Conservation (phyloP, 2,888 invertebrate species). For the Malacosoma neustria region DNA sequence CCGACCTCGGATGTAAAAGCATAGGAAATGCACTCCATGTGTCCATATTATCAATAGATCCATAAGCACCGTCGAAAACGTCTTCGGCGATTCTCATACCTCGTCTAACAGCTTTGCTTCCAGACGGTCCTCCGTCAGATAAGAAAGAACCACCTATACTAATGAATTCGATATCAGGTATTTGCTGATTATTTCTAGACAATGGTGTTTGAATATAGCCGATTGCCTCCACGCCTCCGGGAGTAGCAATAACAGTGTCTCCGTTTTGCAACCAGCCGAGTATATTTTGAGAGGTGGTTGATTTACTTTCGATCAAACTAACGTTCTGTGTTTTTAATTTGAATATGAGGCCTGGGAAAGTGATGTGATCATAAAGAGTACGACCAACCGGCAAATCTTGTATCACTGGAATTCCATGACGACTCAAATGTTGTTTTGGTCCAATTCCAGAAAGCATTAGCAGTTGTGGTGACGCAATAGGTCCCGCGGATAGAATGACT, state of each 20-base stretch:
- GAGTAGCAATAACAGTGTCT: slow-evolving; percentile 58
- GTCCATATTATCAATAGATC: slow-evolving; percentile 46
- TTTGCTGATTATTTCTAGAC: slow-evolving; percentile 55
- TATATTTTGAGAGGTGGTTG: slow-evolving; percentile 21
- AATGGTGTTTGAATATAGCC: slow-evolving; percentile 77
- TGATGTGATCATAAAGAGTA: slow-evolving; percentile 77
- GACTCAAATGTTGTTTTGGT: slow-evolving; percentile 71
- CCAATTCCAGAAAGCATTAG: slow-evolving; percentile 86
- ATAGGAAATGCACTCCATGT: slow-evolving; percentile 77
- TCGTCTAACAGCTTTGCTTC: slow-evolving; percentile 42
- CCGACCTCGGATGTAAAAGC: slow-evolving; percentile 79
- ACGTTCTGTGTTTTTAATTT: slow-evolving; percentile 48
- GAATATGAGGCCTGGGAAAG: slow-evolving; percentile 81
- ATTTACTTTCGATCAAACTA: slow-evolving; percentile 32
- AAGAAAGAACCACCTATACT: slow-evolving; percentile 69
- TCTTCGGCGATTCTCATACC: slow-evolving; percentile 63
- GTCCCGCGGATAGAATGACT: slow-evolving; percentile 84
- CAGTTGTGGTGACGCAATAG: slow-evolving; percentile 87
- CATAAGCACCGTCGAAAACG: slow-evolving; percentile 54
- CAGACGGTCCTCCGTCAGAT: slow-evolving; percentile 48
- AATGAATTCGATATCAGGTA: slow-evolving; percentile 83
- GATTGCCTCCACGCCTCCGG: slow-evolving; percentile 77
- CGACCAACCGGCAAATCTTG: slow-evolving; percentile 77
- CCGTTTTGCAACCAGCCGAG: slow-evolving; percentile 38
- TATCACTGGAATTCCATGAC: slow-evolving; percentile 70